Evolutionary conservation across 2,888 invertebrate genomes (phyloP).

Genomic region (Lithophane socia): DNA sequence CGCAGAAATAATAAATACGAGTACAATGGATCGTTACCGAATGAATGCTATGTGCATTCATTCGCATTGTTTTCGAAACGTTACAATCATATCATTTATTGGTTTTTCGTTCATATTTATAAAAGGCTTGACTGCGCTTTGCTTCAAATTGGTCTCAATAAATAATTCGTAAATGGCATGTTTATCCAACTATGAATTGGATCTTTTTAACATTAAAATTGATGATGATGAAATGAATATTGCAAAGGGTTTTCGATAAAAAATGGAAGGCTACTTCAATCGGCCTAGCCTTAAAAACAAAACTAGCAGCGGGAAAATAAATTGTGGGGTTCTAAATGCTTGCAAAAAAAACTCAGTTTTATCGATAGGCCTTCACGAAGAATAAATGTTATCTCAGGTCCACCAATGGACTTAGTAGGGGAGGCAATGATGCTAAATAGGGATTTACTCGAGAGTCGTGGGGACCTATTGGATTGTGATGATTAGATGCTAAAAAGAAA

Average conservation of each 20-base stretch:
- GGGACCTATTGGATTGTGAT: too few relatives aligned
- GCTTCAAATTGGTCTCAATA: background rate
- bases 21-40: background rate
- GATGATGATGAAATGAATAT: background rate
- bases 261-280: background rate
- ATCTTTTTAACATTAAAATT: background rate
- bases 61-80: too few relatives aligned
- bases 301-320: background rate
- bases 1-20: too few relatives aligned
- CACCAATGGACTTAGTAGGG: background rate
- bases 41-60: too few relatives aligned
- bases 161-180: background rate
- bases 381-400: background rate
- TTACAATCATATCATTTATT: too few relatives aligned
- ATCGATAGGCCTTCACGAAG: background rate
- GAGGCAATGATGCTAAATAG: too few relatives aligned
- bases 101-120: background rate
- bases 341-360: background rate
- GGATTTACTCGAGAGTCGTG: too few relatives aligned
- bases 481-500: too few relatives aligned
- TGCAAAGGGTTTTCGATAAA: background rate
- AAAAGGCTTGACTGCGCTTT: background rate
- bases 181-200: background rate
- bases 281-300: background rate
- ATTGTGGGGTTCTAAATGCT: background rate